Evolutionary conservation across 2,113 vertebrate genomes (phyloP), one percentile per base, ranked within the genome.

Genomic region (Cepphus grylle): DNA sequence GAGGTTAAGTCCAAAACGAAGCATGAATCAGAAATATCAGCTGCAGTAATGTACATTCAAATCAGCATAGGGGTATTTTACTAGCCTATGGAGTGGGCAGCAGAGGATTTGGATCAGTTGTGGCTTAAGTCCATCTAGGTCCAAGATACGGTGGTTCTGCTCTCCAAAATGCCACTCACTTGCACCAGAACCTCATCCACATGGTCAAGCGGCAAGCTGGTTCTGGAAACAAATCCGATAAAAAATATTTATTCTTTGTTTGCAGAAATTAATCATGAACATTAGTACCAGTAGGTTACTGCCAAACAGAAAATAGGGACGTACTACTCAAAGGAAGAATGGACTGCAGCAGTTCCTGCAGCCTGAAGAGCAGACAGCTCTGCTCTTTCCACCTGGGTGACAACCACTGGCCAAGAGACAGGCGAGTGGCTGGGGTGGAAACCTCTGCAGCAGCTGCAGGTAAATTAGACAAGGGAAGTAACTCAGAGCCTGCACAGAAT

Each of bases 71-170:
- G 12, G 36, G 32, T 50, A 65, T 82, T 88, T 77, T 69, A 81
- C 13, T 21, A 82, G 49, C 9, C 40, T 32, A 36, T 18, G 36
- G 52, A 61, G 40, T 11, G 23, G 19, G 21, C 62, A 38, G 47
- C 43, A 52, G n/a, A 22, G 40, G 14, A 56, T 40, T n/a, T 36
- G 40, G 40, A 82, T 81, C 36, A 70, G 6, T 14, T 17, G 5
- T 66, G n/a, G 42, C 27, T 63, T 30, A 72, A 49, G 14, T 22
- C 69, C 40, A 79, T 43, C n/a, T 65, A 34, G 36, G 70, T n/a
- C 22, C 21, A 56, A 72, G 23, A 45, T 83, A 34, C 0, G 0
- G 36, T 36, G 3, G 0, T 65, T 93, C 36, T 78, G 38, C 32
- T 52, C 50, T 81, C 59, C 53, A 73, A 86, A 58, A 0, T 61